Evolutionary conservation across 2,888 invertebrate genomes (phyloP), one percentile per base, ranked within the genome.

Genomic region (Dynastes maya): DNA sequence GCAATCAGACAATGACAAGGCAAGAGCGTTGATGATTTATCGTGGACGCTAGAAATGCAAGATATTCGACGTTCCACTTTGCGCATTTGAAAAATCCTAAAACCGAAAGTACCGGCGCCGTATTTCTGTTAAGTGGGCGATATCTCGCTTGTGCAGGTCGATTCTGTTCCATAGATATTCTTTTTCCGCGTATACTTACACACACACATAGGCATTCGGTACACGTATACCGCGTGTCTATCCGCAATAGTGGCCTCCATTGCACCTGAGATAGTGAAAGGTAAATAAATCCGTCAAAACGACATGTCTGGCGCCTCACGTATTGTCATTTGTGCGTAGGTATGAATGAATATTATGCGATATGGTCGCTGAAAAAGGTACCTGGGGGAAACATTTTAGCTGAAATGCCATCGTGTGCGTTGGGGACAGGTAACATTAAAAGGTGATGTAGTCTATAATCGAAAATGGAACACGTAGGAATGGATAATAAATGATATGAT

Each of bases 261-360:
- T 79, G 51, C 79, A 79, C 79, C 79, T 79, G 79, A 79, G 80
- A 79, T 74, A 79, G 81, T 80, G 81, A 80, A 81, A 81, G 81
- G 81, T 80, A 76, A 77, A 80, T 81, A 80, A 80, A 81, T 80
- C 80, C 58, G 74, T 51, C 74, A 68, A 55, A 72, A 76, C 64
- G 80, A 75, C 78, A 79, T 76, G 78, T 75, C 81, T 81, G 81
- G 81, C 81, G 81, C 81, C 81, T 80, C 78, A 65, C 76, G 63
- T 76, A 76, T 75, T 79, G 79, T 79, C 76, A 68, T 74, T 74
- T 74, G 27, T 74, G 72, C 45, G 72, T 74, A 74, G 72, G 72
- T 63, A 74, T 29, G 72, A 61, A 63, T 61, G 61, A 61, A 63
- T 74, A 61, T 61, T 51, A 51, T 49, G 63, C 63, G 49, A 61